Base-by-base conservation (phyloP, 2,113 vertebrate genomes). In the Erythrolamprus reginae region DNA sequence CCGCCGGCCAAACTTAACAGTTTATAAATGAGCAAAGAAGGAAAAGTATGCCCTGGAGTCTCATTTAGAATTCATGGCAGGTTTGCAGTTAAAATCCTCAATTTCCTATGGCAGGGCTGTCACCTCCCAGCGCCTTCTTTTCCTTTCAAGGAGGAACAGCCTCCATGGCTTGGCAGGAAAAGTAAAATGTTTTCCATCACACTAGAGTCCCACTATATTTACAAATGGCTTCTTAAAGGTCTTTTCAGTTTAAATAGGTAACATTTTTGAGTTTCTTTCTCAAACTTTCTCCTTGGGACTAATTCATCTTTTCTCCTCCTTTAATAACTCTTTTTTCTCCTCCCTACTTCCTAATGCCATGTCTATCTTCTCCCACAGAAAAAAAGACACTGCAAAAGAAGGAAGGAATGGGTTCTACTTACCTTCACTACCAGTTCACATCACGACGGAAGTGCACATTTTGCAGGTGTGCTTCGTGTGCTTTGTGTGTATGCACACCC, bases 11-110 rank as follows among this genome's bases (percentile, higher is more conserved):
- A 95, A 19, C 21, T 24, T 56, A 89, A 21, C 4, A n/a, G 89
- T 93, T 93, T 84, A 61, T 89, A 95, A 95, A 10, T 4, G 83
- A 82, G 58, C 85, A 10, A 88, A 12, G 5, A 84, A 93, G 70
- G 94, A 50, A 90, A 82, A 88, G 38, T 91, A 92, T 95, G 93
- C 51, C 82, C 92, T 93, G 91, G 87, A 93, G 82, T 88, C 88
- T 90, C 85, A 92, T 65, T 90, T 95, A 91, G 82, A 93, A 96
- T 96, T 95, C 89, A 45, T 93, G 90, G 90, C 87, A 94, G 87
- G 82, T 90, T 96, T 89, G 51, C 48, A 94, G 93, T 90, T 94
- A 87, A 95, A 95, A 94, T 23, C 90, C 55, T 52, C 88, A 52
- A 82, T 93, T 61, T 95, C 86, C 2, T 0, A 61, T 93, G 91